Conservation (phyloP, 2,888 invertebrate genomes). For the Ypsolopha sequella region DNA sequence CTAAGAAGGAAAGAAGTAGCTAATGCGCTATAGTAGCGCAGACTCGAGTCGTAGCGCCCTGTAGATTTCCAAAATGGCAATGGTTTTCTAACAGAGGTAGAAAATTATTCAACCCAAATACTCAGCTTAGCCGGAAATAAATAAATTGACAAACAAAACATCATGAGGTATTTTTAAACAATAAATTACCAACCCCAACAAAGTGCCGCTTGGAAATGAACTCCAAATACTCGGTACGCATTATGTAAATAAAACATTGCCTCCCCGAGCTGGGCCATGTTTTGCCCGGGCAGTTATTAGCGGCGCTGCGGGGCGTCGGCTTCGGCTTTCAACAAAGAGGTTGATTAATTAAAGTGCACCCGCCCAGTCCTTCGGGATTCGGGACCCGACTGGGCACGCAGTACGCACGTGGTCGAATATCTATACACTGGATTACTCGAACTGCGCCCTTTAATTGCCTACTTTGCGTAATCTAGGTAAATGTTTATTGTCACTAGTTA, state of each 20-base stretch:
- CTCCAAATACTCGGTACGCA: background rate
- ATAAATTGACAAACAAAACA: constrained; percentile 5
- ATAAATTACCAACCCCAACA: background rate
- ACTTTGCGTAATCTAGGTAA: no score
- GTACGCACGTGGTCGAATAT: constrained; percentile 29
- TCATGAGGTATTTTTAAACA: background rate
- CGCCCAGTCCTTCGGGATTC: constrained; percentile 48
- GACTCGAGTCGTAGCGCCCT: no score
- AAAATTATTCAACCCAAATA: no score
- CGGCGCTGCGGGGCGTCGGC: constrained; percentile 35
- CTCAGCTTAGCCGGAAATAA: no score
- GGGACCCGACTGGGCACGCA: constrained; percentile 1
- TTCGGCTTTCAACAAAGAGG: constrained; percentile 47
- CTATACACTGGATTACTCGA: constrained; percentile 39
- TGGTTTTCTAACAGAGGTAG: no score
- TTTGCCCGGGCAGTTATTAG: constrained; percentile 51
- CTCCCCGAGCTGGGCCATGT: constrained; percentile 31
- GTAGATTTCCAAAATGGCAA: no score
- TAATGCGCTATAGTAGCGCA: no score
- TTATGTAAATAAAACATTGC: constrained; percentile 31
- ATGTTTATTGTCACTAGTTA: no score
- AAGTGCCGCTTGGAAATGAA: background rate
- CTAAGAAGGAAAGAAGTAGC: no score
- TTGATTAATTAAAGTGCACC: constrained; percentile 67
- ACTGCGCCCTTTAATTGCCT: constrained; percentile 24